Percentiles rank a stretch among this genome's conserved stretches.
These are phyloP conservation scores for Itoplectis maculator DNA, from an alignment of 2,888 invertebrate species.

Conservation along the genomic window DNA sequence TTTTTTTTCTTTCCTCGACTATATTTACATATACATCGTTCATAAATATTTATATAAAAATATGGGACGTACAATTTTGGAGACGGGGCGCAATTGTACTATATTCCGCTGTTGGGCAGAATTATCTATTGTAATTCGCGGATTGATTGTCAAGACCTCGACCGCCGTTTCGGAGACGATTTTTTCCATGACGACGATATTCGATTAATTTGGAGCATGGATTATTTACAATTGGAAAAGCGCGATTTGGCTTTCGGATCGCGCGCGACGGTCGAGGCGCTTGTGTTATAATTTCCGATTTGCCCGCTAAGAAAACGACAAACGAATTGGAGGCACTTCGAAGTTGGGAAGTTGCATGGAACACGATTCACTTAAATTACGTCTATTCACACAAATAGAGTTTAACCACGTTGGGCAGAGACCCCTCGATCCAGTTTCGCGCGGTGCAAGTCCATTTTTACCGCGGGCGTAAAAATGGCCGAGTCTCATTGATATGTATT, in stretches of 20 bases:
- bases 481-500: conserved; percentile 54
- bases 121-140: conserved; percentile 23
- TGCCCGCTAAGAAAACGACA: conserved; percentile 8
- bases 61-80: conserved; percentile 72
- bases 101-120: conserved; percentile 38
- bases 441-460: conserved; percentile 19
- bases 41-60: conserved; percentile 77
- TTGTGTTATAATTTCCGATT: not conserved
- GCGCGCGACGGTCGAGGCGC: not conserved
- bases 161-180: not conserved
- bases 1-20: conserved; percentile 62
- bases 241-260: not conserved
- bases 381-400: conserved; percentile 54
- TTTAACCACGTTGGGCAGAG: conserved; percentile 44
- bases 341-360: conserved; percentile 41
- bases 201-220: conserved; percentile 7
- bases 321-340: conserved; percentile 48
- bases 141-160: conserved; percentile 20
- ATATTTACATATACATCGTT: conserved; percentile 72
- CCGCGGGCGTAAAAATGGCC: too few relatives aligned
- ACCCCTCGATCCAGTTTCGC: conserved; percentile 30
- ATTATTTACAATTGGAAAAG: not conserved
- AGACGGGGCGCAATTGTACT: conserved; percentile 62
- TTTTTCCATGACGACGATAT: conserved; percentile 8
- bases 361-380: conserved; percentile 37